phyloP scores from a whole-genome alignment of 2,888 invertebrate species.

The Limnephilus marmoratus region DNA sequence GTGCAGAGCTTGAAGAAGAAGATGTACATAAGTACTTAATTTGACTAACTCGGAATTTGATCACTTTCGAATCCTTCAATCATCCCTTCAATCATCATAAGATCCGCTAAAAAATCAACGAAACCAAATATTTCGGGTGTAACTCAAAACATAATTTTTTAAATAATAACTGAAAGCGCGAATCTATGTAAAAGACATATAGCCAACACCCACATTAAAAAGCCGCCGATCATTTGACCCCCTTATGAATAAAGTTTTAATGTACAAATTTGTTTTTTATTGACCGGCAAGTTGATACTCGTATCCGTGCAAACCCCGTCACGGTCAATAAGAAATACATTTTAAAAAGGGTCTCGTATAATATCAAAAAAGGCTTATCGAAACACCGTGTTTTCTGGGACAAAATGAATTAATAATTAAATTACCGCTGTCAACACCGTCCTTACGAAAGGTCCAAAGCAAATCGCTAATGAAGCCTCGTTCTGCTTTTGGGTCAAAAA shows the following conservation, averaged over 20 bases:
- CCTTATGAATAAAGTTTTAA: neutral
- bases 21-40: too few species aligned
- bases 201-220: neutral
- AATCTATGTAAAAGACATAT: neutral
- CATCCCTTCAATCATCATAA: too few species aligned
- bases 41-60: too few species aligned
- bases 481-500: constrained; percentile 34
- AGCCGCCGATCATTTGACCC: neutral
- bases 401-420: constrained; percentile 42
- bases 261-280: neutral
- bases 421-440: constrained; percentile 43
- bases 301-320: neutral
- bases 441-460: constrained; percentile 19
- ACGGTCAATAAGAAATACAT: constrained; percentile 5
- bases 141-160: too few species aligned
- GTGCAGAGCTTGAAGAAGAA: too few species aligned
- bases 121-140: too few species aligned
- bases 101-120: too few species aligned
- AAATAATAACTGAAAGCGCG: too few species aligned
- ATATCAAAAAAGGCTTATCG: neutral
- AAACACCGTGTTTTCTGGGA: constrained; percentile 4
- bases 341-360: constrained; percentile 6
- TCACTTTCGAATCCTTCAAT: too few species aligned
- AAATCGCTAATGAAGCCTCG: constrained; percentile 43
- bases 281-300: neutral